Conservation (phyloP, 2,888 invertebrate species). For the Hololepta plana region DNA sequence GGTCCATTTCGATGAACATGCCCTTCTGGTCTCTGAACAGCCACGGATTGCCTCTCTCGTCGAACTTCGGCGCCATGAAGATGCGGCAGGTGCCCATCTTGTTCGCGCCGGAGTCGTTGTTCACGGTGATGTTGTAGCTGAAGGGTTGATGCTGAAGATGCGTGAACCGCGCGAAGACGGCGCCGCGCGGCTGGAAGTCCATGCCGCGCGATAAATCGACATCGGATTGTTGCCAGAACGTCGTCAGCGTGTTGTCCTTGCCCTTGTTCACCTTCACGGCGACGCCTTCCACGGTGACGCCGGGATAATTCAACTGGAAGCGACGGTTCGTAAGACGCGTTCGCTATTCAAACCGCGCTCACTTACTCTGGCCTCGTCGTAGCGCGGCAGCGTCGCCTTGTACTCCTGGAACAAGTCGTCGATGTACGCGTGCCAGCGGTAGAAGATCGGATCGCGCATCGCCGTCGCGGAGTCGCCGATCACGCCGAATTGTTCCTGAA, state of each 20-base stretch:
- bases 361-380: conserved; percentile 37
- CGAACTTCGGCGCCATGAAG: conserved; percentile 47
- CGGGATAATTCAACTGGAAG: conserved; percentile 38
- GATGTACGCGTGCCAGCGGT: conserved; percentile 67
- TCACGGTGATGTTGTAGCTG: conserved; percentile 40
- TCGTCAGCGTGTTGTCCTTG: conserved; percentile 34
- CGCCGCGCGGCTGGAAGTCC: conserved; percentile 57
- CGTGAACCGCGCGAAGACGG: conserved; percentile 48
- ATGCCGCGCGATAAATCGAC: conserved; percentile 57
- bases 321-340: background rate
- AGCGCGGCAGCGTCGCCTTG: conserved; percentile 51
- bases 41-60: conserved; percentile 44
- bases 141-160: conserved; percentile 57
- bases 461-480: conserved; percentile 74
- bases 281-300: conserved; percentile 37
- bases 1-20: conserved; percentile 57
- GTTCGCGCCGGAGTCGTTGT: conserved; percentile 37
- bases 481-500: conserved; percentile 45
- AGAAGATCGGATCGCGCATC: conserved; percentile 76
- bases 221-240: conserved; percentile 59
- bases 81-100: conserved; percentile 48
- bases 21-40: conserved; percentile 40
- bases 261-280: conserved; percentile 31
- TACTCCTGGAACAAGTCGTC: conserved; percentile 61
- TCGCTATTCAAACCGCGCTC: conserved; percentile 1